Evolutionary conservation across 2,888 invertebrate species (phyloP).

Genomic region (Cheilosia urbana): DNA sequence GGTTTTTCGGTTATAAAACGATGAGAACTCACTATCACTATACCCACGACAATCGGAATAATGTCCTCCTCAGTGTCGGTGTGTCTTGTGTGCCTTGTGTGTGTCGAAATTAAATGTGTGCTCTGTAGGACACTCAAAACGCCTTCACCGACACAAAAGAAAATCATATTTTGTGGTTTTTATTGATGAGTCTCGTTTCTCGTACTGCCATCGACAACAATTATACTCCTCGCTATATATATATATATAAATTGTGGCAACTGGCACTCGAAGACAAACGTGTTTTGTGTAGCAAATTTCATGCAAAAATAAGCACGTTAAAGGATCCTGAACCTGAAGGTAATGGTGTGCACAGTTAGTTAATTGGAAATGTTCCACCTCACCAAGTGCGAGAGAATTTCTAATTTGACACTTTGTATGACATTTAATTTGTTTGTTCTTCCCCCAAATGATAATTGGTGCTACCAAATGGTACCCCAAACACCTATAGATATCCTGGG

Average conservation of each 20-base stretch:
- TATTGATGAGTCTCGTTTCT: slow-evolving; percentile 29
- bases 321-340: slow-evolving; percentile 54
- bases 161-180: slow-evolving; percentile 63
- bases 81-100: slow-evolving; percentile 2
- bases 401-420: slow-evolving; percentile 50
- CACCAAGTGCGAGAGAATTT: slow-evolving; percentile 23
- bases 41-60: slow-evolving; percentile 21
- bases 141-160: slow-evolving; percentile 32
- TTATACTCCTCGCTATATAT: too few relatives aligned
- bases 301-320: slow-evolving; percentile 68
- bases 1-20: slow-evolving; percentile 30
- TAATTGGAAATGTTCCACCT: slow-evolving; percentile 61
- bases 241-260: neutral
- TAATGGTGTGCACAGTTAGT: slow-evolving; percentile 64
- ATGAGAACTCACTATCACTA: slow-evolving; percentile 7
- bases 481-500: too few relatives aligned
- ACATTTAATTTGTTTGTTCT: slow-evolving; percentile 67
- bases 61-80: slow-evolving; percentile 8
- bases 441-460: slow-evolving; percentile 56
- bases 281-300: slow-evolving; percentile 44
- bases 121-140: slow-evolving; percentile 28
- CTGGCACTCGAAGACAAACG: slow-evolving; percentile 7
- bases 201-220: neutral
- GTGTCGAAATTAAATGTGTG: slow-evolving; percentile 29
- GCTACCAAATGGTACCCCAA: slow-evolving; percentile 3